A percentile compares a stretch with the other conserved stretches of the same genome.
phyloP scores from a whole-genome alignment of 2,113 vertebrate genomes.

The Burhinus oedicnemus region DNA sequence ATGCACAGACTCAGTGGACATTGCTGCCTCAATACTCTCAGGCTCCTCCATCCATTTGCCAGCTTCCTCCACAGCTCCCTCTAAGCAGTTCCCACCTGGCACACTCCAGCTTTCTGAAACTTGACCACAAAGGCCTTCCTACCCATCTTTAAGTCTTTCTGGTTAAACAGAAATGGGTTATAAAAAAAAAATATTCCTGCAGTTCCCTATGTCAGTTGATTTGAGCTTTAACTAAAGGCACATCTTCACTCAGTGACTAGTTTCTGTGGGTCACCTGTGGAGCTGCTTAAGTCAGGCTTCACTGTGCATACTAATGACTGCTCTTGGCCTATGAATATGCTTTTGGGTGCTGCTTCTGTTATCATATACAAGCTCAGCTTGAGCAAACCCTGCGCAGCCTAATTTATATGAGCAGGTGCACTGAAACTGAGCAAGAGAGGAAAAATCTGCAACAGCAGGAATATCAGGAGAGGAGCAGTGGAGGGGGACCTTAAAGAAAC shows the following conservation, averaged over 20 bases:
- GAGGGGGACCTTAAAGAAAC: not conserved
- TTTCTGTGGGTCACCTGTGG: not conserved
- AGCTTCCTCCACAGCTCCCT: not conserved
- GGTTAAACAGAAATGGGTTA: not conserved
- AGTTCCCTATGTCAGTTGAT: not conserved
- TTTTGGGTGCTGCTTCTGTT: not conserved
- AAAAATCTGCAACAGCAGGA: constrained; percentile 14
- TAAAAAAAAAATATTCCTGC: not conserved
- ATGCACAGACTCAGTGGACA: not conserved
- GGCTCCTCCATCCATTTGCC: not conserved
- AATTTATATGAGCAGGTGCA: constrained; percentile 18
- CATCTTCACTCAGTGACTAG: not conserved
- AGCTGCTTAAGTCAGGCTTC: not conserved
- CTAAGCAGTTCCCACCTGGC: not conserved
- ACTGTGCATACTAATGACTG: not conserved
- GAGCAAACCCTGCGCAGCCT: not conserved
- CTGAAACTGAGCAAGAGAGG: not conserved
- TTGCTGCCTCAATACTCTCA: not conserved
- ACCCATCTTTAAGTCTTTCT: not conserved
- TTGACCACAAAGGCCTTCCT: not conserved
- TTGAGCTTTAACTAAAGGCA: not conserved
- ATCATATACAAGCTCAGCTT: not conserved
- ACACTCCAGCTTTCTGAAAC: not conserved
- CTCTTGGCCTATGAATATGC: not conserved
- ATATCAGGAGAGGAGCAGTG: not conserved